These are phyloP conservation scores for Zaprionus nigranus DNA, from an alignment of 1,140 invertebrate species.

Conservation along the genomic window DNA sequence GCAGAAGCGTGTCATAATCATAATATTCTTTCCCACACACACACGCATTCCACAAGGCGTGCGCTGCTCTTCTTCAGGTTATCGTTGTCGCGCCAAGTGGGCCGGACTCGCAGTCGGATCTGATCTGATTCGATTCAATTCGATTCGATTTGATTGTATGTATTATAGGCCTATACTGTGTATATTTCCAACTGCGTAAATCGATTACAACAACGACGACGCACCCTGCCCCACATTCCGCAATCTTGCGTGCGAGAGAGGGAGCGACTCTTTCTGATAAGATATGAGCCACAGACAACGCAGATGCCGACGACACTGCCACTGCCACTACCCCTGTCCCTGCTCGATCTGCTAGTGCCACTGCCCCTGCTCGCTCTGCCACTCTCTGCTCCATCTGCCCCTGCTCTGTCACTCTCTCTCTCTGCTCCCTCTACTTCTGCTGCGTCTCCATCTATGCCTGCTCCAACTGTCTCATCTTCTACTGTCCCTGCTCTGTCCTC, in stretches of 20 bases:
- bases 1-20: constrained; percentile 48
- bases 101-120: constrained; percentile 15
- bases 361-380: too few relatives aligned
- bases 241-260: constrained; percentile 6
- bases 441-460: too few relatives aligned
- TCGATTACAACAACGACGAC: neutral
- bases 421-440: too few relatives aligned
- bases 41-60: constrained; percentile 12
- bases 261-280: constrained; percentile 8
- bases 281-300: constrained; percentile 14
- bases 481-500: too few relatives aligned
- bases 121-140: neutral
- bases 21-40: constrained; percentile 5
- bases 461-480: too few relatives aligned
- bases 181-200: constrained; percentile 63
- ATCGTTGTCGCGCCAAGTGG: constrained; percentile 37
- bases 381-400: too few relatives aligned
- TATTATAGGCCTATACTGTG: constrained; percentile 20
- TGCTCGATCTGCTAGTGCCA: too few relatives aligned
- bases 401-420: too few relatives aligned
- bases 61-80: constrained; percentile 28
- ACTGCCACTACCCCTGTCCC: neutral
- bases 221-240: constrained; percentile 62
- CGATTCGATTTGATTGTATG: neutral
- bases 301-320: constrained; percentile 2